Evolutionary conservation across 2,888 invertebrate species (phyloP), one percentile per base, ranked within the genome.

Genomic region (Xestobium rufovillosum): DNA sequence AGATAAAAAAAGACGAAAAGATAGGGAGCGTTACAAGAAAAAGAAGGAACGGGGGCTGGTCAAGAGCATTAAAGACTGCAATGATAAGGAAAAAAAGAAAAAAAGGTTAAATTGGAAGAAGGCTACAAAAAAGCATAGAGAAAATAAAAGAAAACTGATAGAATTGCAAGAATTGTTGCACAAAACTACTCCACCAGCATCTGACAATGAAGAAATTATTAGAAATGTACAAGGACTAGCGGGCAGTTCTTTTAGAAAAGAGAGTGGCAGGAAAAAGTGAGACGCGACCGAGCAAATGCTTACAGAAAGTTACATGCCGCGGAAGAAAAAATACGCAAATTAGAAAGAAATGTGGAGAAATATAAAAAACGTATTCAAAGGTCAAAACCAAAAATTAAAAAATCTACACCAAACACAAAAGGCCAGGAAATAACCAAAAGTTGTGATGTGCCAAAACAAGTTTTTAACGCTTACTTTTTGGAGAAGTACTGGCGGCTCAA

Each of bases 21-120:
- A 38, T 26, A 28, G 38, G 17, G 36, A 38, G 34, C 34, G 34
- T 23, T 37, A 37, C 23, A 6, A 37, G 16, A 37, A 19, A 16
- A 37, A 37, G 36, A 37, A 37, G 30, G 34, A 32, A 11, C 34
- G 34, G 34, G 10, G 10, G 6, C 34, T 35, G 19, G 37, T 19
- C n/a, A 19, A 19, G 23, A 14, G n/a, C 27, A 6, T 6, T 9
- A 31, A 6, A 26, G 31, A 26, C 15, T 26, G n/a, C 11, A 34
- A 6, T 19, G 23, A 19, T 8, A 19, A n/a, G n/a, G 23, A 19
- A n/a, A 19, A 19, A 15, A 36, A 32, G 32, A 14, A 34, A 33
- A 31, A 35, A 17, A 36, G 36, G 16, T 15, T 34, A 14, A 6
- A 3, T 14, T 36, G 36, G 36, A 36, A 14, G 34, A 12, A 14